Base-by-base conservation (phyloP, 1,140 invertebrate genomes). In the Cataglyphis hispanica region DNA sequence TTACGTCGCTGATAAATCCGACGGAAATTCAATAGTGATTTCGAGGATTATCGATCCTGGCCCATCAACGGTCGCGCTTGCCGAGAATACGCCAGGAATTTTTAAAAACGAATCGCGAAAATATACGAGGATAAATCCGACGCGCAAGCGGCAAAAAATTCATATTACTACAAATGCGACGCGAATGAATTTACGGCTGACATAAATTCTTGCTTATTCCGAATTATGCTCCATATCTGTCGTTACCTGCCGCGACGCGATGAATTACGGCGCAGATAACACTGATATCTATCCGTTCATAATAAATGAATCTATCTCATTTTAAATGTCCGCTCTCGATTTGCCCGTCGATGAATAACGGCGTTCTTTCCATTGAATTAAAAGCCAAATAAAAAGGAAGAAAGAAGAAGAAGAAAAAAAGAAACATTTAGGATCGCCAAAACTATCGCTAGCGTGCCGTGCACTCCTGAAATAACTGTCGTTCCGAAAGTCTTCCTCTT, bases 171-270 rank as follows among this genome's bases (percentile, higher is more conserved):
- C 61, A 87, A 87, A 87, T 84, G 86, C 40, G 40, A 46, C 84
- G 84, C 58, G 84, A 50, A 77, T 64, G 72, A 86, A 89, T 89
- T 89, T 89, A 89, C 58, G 87, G 4, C 58, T 34, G 37, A 43
- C 84, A 81, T 89, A 89, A 89, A 89, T 89, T 87, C 75, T 81
- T 70, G 83, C 86, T 89, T 75, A 81, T 88, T 86, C 69, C 74
- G 85, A 89, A 89, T 89, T 89, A 89, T 88, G 87, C 87, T 19
- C 75, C 69, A 53, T 78, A 81, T 85, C 87, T 86, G 87, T 89
- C 87, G 56, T 89, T 86, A 86, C 83, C 69, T 58, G 56, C 72
- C 83, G 61, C 63, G 56, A 22, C 37, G n/a, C 64, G 67, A 89
- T 86, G 67, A 86, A 89, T 89, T 83, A 83, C 56, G 87, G 66